Base-by-base conservation (phyloP, 2,113 vertebrate species). In the Pyrgilauda ruficollis region DNA sequence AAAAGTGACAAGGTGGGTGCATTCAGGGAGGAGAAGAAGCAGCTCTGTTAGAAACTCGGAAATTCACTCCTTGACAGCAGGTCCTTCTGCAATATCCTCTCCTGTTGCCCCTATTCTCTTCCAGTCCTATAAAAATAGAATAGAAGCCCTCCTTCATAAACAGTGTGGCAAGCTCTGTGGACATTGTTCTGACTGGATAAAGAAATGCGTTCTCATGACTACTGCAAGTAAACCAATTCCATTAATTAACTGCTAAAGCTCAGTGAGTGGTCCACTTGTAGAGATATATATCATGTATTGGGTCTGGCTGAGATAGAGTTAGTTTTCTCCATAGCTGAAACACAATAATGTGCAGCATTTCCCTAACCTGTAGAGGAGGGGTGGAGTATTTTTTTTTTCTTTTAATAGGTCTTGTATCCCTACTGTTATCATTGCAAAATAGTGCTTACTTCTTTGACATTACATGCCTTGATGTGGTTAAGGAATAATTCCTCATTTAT, bases 1-100 rank as follows among this genome's bases (percentile, higher is more conserved):
- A 49, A 74, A 76, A 63, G 14, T 30, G 16, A 37, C 13, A 44
- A 23, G 2, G 3, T 68, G 12, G 28, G 6, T 63, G 43, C 7
- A 18, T 55, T 62, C 24, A 56, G 19, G 21, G 13, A 80, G 26
- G 19, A 84, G 15, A 50, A 88, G 5, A 66, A 37, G 4, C 18
- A 30, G 4, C 20, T 59, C 16, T 3, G 0, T 47, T 28, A 55
- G 19, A 69, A 80, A 80, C 19, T 46, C 0, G 0, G 11, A 78
- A 16, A 24, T 68, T 87, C 15, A 79, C 7, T 39, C 61, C 7
- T 64, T 56, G 31, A 37, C 15, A n/a, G 2, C 7, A 41, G 22
- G 5, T 44, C 12, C 23, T 28, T 80, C 52, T 1, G 2, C 14
- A 87, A 20, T 44, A 24, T 43, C 31, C 20, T 79, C 15, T 73